Percentiles rank a stretch among this genome's conserved stretches.
These are phyloP conservation scores for Colinus virginianus DNA, from an alignment of 2,113 vertebrate genomes.

Conservation along the genomic window DNA sequence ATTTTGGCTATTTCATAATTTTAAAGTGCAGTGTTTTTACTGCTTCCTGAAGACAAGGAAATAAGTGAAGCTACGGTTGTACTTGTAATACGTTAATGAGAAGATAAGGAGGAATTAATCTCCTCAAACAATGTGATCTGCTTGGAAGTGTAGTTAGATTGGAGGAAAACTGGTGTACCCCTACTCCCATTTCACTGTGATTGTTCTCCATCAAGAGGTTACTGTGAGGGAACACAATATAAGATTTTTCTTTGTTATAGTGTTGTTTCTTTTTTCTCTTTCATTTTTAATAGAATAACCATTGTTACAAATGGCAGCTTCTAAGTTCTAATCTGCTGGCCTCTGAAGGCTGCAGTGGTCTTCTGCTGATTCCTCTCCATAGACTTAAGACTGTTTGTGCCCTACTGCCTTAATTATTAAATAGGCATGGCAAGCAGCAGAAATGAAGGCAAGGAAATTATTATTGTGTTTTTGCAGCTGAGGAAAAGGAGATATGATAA, in stretches of 20 bases:
- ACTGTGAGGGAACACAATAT: background rate
- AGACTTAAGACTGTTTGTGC: background rate
- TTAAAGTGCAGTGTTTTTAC: background rate
- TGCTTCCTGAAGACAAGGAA: background rate
- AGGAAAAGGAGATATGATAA: background rate
- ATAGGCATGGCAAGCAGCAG: background rate
- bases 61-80: background rate
- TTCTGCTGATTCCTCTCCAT: fast-evolving
- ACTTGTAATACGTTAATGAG: background rate
- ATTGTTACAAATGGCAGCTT: background rate
- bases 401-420: background rate
- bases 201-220: background rate
- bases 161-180: background rate
- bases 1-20: background rate
- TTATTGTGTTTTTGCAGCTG: background rate
- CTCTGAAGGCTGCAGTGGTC: background rate
- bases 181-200: background rate
- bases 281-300: background rate
- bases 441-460: background rate
- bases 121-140: background rate
- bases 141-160: background rate
- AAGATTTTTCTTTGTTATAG: background rate
- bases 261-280: background rate
- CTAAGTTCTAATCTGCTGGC: background rate
- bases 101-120: background rate